These are phyloP conservation scores for Sialia sialis DNA, from an alignment of 2,113 vertebrate species.

Conservation along the genomic window DNA sequence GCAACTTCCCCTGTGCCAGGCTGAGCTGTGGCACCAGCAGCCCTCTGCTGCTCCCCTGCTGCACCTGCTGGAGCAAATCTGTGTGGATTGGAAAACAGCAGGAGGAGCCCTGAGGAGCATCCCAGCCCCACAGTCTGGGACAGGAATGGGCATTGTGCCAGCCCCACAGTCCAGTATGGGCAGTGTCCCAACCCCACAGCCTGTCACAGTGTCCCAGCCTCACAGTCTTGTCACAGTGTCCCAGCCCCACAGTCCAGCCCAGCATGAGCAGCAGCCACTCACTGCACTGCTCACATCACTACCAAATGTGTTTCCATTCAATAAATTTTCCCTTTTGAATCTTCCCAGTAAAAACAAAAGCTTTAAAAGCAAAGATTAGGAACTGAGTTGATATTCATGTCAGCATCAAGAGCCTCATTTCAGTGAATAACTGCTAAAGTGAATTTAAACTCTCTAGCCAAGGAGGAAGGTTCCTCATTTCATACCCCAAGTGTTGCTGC, in stretches of 20 bases:
- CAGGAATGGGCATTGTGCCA: too few species aligned
- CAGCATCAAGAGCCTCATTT: conserved; percentile 6
- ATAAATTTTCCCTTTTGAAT: not conserved
- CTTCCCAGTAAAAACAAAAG: not conserved
- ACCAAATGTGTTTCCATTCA: not conserved
- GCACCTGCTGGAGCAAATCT: not conserved
- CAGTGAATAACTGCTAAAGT: not conserved
- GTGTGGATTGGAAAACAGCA: not conserved
- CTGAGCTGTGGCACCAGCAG: not conserved
- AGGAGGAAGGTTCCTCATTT: not conserved
- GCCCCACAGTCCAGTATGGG: not conserved
- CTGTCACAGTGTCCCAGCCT: not conserved
- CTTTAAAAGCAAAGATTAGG: conserved; percentile 5
- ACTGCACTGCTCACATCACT: not conserved
- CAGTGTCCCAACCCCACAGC: not conserved
- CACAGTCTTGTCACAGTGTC: not conserved
- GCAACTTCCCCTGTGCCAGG: not conserved
- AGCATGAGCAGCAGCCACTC: not conserved
- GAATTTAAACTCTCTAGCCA: not conserved
- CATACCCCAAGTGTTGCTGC: not conserved
- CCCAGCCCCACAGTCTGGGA: not conserved
- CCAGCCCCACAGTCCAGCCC: not conserved
- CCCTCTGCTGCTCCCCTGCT: not conserved
- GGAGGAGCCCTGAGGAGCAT: fast-evolving
- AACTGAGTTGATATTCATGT: not conserved